Percentiles rank a stretch among this genome's conserved stretches.
Conservation (phyloP, 2,888 invertebrate species). For the Ernsta delagoae region DNA sequence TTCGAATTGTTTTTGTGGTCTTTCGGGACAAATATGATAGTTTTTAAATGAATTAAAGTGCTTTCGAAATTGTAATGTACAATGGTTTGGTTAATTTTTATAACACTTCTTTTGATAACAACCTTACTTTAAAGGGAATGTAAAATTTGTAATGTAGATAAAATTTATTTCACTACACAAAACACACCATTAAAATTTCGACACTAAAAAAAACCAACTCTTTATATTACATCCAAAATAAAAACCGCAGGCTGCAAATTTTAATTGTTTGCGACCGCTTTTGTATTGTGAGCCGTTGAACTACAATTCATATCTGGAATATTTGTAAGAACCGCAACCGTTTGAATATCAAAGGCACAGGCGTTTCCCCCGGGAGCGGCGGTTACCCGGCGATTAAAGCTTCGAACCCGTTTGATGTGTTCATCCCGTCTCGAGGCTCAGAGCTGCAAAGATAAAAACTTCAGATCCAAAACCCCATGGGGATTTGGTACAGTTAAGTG, state of each 20-base stretch:
- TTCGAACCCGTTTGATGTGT: slow-evolving; percentile 64
- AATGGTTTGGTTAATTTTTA: too few species aligned
- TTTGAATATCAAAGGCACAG: slow-evolving; percentile 52
- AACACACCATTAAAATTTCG: neutral
- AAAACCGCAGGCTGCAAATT: neutral
- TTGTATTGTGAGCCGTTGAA: slow-evolving; percentile 14
- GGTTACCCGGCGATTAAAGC: slow-evolving; percentile 59
- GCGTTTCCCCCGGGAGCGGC: slow-evolving; percentile 44
- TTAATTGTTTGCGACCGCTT: slow-evolving; percentile 12
- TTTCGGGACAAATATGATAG: too few species aligned
- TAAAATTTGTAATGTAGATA: too few species aligned
- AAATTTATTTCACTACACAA: too few species aligned
- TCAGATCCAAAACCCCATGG: slow-evolving; percentile 7
- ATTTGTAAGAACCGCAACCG: slow-evolving; percentile 45
- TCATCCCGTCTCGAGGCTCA: slow-evolving; percentile 52
- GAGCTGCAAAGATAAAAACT: slow-evolving; percentile 46
- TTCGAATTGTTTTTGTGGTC: too few species aligned
- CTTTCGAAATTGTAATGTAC: too few species aligned
- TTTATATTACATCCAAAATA: neutral
- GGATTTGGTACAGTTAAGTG: slow-evolving; percentile 36
- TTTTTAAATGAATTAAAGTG: too few species aligned
- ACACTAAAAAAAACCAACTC: neutral
- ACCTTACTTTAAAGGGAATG: too few species aligned
- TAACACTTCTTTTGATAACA: too few species aligned
- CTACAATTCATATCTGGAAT: slow-evolving; percentile 24